Conservation (phyloP, 2,888 invertebrate genomes). For the Congeria kusceri region DNA sequence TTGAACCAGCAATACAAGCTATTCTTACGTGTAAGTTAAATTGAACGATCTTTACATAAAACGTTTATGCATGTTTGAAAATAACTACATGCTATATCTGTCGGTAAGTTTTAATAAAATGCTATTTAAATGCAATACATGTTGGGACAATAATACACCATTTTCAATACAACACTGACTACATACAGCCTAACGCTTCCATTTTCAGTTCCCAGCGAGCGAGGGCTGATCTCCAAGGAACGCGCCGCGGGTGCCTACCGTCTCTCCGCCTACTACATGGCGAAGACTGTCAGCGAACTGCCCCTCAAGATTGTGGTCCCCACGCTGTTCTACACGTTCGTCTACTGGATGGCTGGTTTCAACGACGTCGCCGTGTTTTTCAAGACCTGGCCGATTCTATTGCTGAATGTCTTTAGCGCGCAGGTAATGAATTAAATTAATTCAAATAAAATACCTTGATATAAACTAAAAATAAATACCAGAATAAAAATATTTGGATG, state of each 20-base stretch:
- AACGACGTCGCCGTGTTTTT: slow-evolving; percentile 89
- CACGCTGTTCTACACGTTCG: slow-evolving; percentile 91
- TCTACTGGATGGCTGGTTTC: slow-evolving; percentile 91
- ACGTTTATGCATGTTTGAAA: too few species aligned
- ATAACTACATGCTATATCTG: too few species aligned
- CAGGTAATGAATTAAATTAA: slow-evolving; percentile 8
- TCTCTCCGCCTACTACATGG: slow-evolving; percentile 92
- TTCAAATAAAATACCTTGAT: not conserved
- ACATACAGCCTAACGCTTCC: too few species aligned
- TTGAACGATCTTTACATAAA: too few species aligned
- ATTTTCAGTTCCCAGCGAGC: slow-evolving; percentile 92
- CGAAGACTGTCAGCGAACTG: slow-evolving; percentile 92
- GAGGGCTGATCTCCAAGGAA: slow-evolving; percentile 92
- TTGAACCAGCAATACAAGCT: slow-evolving; percentile 19
- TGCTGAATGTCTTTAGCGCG: slow-evolving; percentile 85
- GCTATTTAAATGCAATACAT: too few species aligned
- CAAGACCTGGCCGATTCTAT: slow-evolving; percentile 89
- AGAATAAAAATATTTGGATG: too few species aligned
- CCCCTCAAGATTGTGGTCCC: slow-evolving; percentile 91
- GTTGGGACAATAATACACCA: too few species aligned
- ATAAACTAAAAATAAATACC: too few species aligned
- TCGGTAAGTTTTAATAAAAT: too few species aligned
- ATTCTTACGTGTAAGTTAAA: slow-evolving; percentile 37
- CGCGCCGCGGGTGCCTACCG: slow-evolving; percentile 92
- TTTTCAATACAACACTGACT: too few species aligned